Evolutionary conservation across 2,797 vertebrate genomes (phyloP).

Genomic region (Chromobotia macracanthus): DNA sequence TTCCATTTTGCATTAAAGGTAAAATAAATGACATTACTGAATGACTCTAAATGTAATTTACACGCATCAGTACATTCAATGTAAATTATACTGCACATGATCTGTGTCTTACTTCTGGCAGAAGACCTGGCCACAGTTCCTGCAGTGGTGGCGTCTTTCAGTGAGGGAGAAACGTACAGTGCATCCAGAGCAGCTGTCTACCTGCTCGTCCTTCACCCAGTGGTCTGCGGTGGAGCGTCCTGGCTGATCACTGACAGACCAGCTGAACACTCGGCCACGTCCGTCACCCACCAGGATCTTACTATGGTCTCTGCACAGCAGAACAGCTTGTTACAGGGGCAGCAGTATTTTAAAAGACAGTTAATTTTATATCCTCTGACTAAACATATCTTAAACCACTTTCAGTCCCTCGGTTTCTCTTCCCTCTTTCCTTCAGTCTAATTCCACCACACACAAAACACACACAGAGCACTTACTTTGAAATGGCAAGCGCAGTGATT

Average conservation of each 20-base stretch:
- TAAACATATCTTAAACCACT: background rate
- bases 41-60: too few relatives aligned
- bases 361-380: background rate
- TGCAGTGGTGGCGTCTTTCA: constrained; percentile 94
- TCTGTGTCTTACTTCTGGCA: constrained; percentile 90
- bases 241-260: constrained; percentile 97
- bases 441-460: constrained; percentile 1
- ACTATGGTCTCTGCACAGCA: constrained; percentile 89
- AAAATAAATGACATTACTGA: too few relatives aligned
- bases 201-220: constrained; percentile 98
- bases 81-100: background rate
- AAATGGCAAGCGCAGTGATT: constrained; percentile 91
- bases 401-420: background rate
- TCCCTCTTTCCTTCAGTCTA: background rate
- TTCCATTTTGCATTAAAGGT: too few relatives aligned
- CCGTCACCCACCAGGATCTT: constrained; percentile 93
- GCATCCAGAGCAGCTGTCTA: constrained; percentile 94
- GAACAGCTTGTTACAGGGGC: background rate
- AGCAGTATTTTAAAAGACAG: background rate
- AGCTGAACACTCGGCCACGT: constrained; percentile 95
- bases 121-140: constrained; percentile 99
- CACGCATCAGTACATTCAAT: background rate
- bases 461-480: constrained; percentile 81
- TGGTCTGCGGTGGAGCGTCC: constrained; percentile 95
- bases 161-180: constrained; percentile 93